phyloP scores from a whole-genome alignment of 2,113 vertebrate species.

The Silurus meridionalis region DNA sequence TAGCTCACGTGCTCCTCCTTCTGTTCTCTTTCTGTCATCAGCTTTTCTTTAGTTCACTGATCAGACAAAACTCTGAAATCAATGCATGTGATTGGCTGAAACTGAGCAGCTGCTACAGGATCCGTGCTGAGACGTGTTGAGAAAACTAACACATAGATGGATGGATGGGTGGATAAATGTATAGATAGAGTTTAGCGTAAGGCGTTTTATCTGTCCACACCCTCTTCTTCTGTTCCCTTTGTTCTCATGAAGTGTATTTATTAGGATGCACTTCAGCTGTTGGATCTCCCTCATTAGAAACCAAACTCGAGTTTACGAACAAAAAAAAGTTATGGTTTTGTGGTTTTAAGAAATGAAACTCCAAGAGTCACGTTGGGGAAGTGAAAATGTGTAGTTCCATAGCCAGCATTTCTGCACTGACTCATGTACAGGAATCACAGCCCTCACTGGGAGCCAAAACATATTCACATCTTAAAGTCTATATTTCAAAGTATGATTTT shows the following conservation, averaged over 20 bases:
- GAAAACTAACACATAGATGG: neutral
- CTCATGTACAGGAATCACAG: neutral
- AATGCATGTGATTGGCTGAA: neutral
- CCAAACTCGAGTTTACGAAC: neutral
- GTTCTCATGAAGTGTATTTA: neutral
- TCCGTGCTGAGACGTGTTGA: neutral
- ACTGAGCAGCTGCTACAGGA: neutral
- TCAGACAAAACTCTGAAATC: neutral
- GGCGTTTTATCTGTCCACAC: too few relatives aligned
- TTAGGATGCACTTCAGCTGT: neutral
- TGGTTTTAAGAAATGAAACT: neutral
- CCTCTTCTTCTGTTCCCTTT: too few relatives aligned
- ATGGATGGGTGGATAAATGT: too few relatives aligned
- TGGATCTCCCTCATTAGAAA: neutral
- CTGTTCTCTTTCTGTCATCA: neutral
- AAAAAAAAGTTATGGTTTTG: neutral
- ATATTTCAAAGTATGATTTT: too few relatives aligned
- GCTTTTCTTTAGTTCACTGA: neutral
- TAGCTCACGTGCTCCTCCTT: neutral
- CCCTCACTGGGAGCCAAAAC: neutral
- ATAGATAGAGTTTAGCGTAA: too few relatives aligned
- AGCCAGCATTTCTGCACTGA: neutral
- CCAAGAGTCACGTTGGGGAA: neutral
- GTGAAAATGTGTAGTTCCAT: neutral
- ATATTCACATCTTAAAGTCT: too few relatives aligned